Conservation (phyloP, 2,113 vertebrate genomes). For the Anoura caudifer region DNA sequence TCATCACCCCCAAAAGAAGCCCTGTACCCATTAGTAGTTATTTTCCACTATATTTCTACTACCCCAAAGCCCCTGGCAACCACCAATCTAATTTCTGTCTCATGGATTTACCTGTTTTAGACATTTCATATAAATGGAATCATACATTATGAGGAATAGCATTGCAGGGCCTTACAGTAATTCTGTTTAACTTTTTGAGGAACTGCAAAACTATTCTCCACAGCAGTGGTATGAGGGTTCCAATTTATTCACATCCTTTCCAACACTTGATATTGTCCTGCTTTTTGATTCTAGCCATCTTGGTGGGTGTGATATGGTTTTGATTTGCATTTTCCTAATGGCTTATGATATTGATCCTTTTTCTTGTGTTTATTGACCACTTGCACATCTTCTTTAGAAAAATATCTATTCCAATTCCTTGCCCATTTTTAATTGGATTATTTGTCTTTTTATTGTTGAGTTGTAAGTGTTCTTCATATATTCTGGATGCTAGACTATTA, state of each 20-base stretch:
- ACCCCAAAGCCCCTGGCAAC: background rate
- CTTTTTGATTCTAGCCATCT: background rate
- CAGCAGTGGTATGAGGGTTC: background rate
- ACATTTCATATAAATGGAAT: background rate
- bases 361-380: background rate
- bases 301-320: background rate
- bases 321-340: constrained; percentile 12
- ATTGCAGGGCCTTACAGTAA: background rate
- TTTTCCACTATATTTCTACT: background rate
- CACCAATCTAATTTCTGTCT: background rate
- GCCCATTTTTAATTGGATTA: background rate
- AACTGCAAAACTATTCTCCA: background rate
- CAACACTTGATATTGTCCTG: background rate
- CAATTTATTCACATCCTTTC: background rate
- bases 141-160: background rate
- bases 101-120: background rate
- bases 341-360: background rate
- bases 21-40: background rate
- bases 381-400: constrained; percentile 17
- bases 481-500: background rate
- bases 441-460: background rate
- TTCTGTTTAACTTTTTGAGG: background rate
- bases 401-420: constrained; percentile 7
- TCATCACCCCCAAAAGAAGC: background rate
- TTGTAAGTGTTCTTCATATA: background rate